phyloP scores from a whole-genome alignment of 2,888 invertebrate species.

The Lasioglossum oenotherae region DNA sequence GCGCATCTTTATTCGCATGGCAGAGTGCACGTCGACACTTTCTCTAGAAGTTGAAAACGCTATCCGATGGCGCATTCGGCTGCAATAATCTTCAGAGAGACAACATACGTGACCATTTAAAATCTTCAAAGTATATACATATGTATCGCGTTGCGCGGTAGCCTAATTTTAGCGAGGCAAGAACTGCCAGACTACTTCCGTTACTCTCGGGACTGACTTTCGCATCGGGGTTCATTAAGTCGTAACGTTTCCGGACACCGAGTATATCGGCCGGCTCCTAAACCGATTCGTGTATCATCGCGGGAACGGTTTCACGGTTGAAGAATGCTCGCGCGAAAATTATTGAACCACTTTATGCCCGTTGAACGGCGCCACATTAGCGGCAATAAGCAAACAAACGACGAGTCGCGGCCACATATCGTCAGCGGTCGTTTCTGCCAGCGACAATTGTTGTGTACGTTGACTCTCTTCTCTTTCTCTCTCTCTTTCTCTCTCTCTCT shows the following conservation, averaged over 20 bases:
- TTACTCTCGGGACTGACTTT: background rate
- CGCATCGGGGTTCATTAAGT: background rate
- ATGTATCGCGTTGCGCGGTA: background rate
- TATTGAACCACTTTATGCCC: conserved; percentile 68
- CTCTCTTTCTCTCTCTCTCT: conserved; percentile 37
- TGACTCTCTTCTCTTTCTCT: conserved; percentile 46
- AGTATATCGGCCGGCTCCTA: background rate
- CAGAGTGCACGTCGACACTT: background rate
- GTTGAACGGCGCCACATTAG: conserved; percentile 71
- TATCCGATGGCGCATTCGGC: background rate
- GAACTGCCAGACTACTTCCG: background rate
- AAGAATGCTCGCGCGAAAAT: conserved; percentile 64
- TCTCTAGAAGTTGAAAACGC: background rate
- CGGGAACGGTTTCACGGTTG: conserved; percentile 49
- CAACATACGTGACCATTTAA: background rate
- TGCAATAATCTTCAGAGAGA: background rate
- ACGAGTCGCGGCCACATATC: conserved; percentile 60
- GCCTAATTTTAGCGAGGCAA: background rate
- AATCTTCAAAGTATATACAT: background rate
- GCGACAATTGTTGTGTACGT: conserved; percentile 71
- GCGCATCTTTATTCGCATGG: background rate
- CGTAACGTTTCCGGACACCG: conserved; percentile 9
- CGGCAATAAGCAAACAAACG: conserved; percentile 70
- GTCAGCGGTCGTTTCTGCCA: conserved; percentile 62
- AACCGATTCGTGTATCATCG: conserved; percentile 38